Percentiles rank a stretch among this genome's conserved stretches.
Conservation (phyloP, 1,140 invertebrate species). For the Pectinophora gossypiella region DNA sequence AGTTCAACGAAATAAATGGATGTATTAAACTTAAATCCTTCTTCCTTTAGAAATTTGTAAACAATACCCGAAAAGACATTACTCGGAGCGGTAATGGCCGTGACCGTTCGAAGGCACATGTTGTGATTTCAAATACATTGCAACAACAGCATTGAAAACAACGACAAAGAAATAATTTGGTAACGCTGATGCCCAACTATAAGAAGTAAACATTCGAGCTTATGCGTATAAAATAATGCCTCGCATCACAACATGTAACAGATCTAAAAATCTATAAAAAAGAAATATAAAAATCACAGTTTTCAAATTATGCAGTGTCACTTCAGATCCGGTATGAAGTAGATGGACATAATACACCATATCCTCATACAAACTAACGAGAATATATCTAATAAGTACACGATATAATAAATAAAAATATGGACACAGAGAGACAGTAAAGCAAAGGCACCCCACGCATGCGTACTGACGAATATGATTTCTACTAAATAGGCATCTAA, state of each 20-base stretch:
- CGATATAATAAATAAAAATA: constrained; percentile 57
- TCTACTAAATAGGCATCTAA: constrained; percentile 22
- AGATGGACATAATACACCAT: constrained; percentile 53
- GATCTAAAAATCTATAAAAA: constrained; percentile 65
- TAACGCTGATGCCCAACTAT: constrained; percentile 33
- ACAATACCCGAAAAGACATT: constrained; percentile 49
- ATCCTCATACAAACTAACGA: constrained; percentile 51
- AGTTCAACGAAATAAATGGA: not conserved
- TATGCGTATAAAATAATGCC: constrained; percentile 23
- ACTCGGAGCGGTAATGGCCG: constrained; percentile 1
- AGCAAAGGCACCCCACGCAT: constrained; percentile 61
- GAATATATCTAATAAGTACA: constrained; percentile 70
- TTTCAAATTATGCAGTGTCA: constrained; percentile 73
- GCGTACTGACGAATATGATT: constrained; percentile 56
- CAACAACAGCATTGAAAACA: constrained; percentile 38
- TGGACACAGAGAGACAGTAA: constrained; percentile 70
- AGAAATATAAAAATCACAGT: constrained; percentile 74
- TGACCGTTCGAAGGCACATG: constrained; percentile 50
- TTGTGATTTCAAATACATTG: constrained; percentile 48
- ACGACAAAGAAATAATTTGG: constrained; percentile 38
- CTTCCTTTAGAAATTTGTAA: constrained; percentile 55
- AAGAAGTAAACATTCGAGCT: constrained; percentile 11
- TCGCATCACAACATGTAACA: constrained; percentile 69
- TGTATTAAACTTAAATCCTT: constrained; percentile 34
- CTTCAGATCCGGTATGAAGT: constrained; percentile 66